Evolutionary conservation across 2,113 vertebrate genomes (phyloP), one percentile per base, ranked within the genome.

Genomic region (Piaya cayana): DNA sequence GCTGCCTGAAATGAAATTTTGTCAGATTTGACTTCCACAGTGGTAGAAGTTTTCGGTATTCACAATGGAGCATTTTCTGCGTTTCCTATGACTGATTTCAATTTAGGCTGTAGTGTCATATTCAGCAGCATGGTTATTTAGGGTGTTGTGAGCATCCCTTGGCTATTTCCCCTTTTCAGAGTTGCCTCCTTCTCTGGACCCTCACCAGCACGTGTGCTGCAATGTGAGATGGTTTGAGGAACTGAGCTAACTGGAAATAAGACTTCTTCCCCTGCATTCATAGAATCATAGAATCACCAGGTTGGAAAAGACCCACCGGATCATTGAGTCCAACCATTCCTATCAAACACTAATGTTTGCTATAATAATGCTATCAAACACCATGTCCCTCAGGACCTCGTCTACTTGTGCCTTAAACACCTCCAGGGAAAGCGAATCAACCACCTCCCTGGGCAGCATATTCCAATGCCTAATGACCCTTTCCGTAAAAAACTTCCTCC

Each of bases 1-100:
- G 72, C 79, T 89, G 78, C 63, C 74, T 74, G 82, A 93, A 80
- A 80, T 29, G 50, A 90, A 86, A 52, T 86, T 70, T 83, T 59
- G 58, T 88, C 65, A 82, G 50, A 56, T 18, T 30, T 81, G 64
- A 81, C 76, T 83, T 32, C 63, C 63, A 18, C 2, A 29, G 19
- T 67, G 55, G 80, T 67, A 15, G 23, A 90, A 86, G 47, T 43
- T 39, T 52, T 37, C 11, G 9, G 6, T 30, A n/a, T 16, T 67
- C 58, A 79, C 65, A 68, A 9, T 52, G 59, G n/a, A 47, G 19
- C 27, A 18, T 18, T 77, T 91, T 82, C 49, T 55, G 52, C n/a
- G 27, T 88, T 77, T 65, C 53, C 78, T 92, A 1, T 71, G 65
- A 19, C 13, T 15, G 22, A 34, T 50, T 69, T 27, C 45, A 53